Base-by-base conservation (phyloP, 2,797 vertebrate genomes). In the Diceros bicornis region DNA sequence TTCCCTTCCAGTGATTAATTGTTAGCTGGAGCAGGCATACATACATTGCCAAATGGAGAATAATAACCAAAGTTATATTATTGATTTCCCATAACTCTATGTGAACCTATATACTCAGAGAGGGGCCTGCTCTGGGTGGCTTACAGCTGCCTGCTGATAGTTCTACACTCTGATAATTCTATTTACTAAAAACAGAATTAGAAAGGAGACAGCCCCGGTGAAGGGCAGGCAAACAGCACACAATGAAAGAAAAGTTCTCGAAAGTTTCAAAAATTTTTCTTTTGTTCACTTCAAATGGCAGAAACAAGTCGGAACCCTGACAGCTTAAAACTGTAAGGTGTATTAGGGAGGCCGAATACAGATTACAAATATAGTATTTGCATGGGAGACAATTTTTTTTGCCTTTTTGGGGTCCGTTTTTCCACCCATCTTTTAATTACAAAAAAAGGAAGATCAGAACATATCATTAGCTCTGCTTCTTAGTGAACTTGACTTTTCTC, bases 391-490 rank as follows among this genome's bases (percentile, higher is more conserved):
- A 44, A 97, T 34, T 13, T 37, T 68, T 88, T 81, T 98, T 98
- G 55, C 95, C 98, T 99, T 98, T 98, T 98, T 98, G 98, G 96
- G 95, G 96, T 98, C 95, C 96, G 85, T 98, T 97, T 97, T 96
- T 98, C 64, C 96, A 98, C 98, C 98, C 94, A 96, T 98, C 96
- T 98, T 98, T 98, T 98, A 98, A 98, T 98, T 98, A 96, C 96
- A 77, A 61, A 96, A 77, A 93, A 55, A 34, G 69, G 98, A 99
- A 99, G 99, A 99, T 99, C 99, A 99, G 99, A 99, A 99, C 99
- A 96, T 98, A 98, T 99, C 99, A 99, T 99, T 99, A 99, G 98
- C 97, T 97, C 94, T 98, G 96, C 98, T 99, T 99, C 98, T 99
- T 98, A 99, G 97, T 98, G 98, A 98, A 99, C 98, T 97, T 98